phyloP scores from a whole-genome alignment of 2,888 invertebrate species.

The Campoplex capitator region DNA sequence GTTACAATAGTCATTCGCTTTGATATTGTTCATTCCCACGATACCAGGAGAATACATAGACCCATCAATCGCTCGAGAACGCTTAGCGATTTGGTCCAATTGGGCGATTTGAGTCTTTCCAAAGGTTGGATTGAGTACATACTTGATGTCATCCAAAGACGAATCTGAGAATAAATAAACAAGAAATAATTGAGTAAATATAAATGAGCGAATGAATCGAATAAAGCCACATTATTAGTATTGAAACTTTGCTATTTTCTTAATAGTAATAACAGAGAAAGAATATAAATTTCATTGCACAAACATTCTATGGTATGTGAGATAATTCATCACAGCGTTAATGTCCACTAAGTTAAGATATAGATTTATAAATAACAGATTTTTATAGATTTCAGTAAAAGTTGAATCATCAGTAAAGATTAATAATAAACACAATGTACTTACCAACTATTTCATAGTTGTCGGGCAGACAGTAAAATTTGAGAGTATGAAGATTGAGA shows the following conservation, averaged over 20 bases:
- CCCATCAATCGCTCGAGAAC: constrained; percentile 98
- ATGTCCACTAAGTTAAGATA: too few relatives aligned
- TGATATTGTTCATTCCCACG: constrained; percentile 99
- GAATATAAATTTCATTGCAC: too few relatives aligned
- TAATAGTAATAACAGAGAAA: background rate
- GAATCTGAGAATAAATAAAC: constrained; percentile 88
- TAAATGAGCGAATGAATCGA: constrained; percentile 18
- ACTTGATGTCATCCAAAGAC: constrained; percentile 99
- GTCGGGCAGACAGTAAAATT: constrained; percentile 99
- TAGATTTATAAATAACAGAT: too few relatives aligned
- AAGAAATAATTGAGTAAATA: too few relatives aligned
- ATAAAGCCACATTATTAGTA: background rate
- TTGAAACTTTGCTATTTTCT: background rate
- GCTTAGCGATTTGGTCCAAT: constrained; percentile 92
- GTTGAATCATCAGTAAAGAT: background rate
- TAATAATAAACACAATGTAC: constrained; percentile 63
- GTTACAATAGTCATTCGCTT: constrained; percentile 99
- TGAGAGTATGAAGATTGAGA: constrained; percentile 97
- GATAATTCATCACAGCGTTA: too few relatives aligned
- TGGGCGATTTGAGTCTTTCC: constrained; percentile 92
- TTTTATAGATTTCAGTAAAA: too few relatives aligned
- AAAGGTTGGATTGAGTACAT: constrained; percentile 99
- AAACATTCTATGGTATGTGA: too few relatives aligned
- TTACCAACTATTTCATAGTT: constrained; percentile 99
- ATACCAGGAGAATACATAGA: constrained; percentile 98